Evolutionary conservation across 2,113 vertebrate genomes (phyloP), one percentile per base, ranked within the genome.

Genomic region (Sakesphorus luctuosus): DNA sequence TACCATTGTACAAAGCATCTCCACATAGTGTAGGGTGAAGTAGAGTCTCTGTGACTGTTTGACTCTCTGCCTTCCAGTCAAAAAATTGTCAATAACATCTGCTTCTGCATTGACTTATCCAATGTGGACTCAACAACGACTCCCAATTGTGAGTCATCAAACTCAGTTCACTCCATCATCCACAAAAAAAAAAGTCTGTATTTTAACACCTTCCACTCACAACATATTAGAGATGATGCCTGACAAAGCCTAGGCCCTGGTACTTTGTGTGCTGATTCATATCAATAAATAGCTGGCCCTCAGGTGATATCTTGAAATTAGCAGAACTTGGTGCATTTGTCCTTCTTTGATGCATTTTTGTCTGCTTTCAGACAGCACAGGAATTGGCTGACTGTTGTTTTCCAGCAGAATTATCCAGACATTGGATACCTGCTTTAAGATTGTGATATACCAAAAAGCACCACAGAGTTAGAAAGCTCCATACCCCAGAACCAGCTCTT

Each of bases 21-120:
- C 73, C 53, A 55, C 3, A 2, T 29, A 20, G 1, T 1, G 19
- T 1, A 28, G 63, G 50, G 53, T 55, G 20, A 0, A 26, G 35
- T 3, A 44, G 20, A 46, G 82, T 40, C 46, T 50, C 84, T 20
- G 5, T 0, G 5, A 80, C 16, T 1, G 0, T 66, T 19, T 24
- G 59, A 35, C 28, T 91, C 94, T 23, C 79, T 76, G 84, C 78
- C 78, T 77, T 58, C 55, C 35, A 36, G 62, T 8, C 44, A 33
- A 29, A 92, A 65, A 78, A 36, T 13, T 38, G 38, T 67, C 78
- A 69, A 3, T 59, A 59, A 9, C 67, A 59, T n/a, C 72, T 33
- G 58, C 62, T 80, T 58, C 71, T 76, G 59, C 75, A 55, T 3
- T 25, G 72, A 11, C 43, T 71, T 46, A 38, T 16, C 68, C 75